Evolutionary conservation across 2,113 vertebrate genomes (phyloP), one percentile per base, ranked within the genome.

Genomic region (Girardinichthys multiradiatus): DNA sequence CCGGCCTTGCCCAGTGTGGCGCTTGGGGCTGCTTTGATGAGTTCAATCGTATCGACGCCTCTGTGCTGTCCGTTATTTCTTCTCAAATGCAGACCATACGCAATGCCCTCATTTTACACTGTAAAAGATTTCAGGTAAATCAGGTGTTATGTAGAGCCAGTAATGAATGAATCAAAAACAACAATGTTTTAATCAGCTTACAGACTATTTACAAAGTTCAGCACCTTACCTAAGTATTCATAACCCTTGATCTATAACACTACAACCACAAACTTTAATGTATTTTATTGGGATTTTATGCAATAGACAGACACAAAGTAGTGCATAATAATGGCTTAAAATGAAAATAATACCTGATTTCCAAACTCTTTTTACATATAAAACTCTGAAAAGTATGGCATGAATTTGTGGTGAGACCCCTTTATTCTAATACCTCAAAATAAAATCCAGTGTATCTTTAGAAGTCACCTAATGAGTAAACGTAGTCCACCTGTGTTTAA

Each of bases 21-120:
- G 97, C 97, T 0, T 99, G 98, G 98, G 98, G 98, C 57, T 99
- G 98, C 88, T 99, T 99, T 57, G 98, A 99, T 67, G 97, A 99
- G 86, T 99, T 99, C 77, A 99, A 99, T 83, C 96, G 97, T 1
- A 99, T 99, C 0, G 97, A 98, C 0, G 97, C 98, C 37, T 97
- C 98, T 0, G 97, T 99, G 81, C 94, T 99, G n/a, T 99, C 98
- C 1, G 97, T 99, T 62, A 97, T 99, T 90, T 98, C 98, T 0
- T 97, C 97, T 14, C 98, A 99, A 93, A 99, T 99, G 79, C 98
- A 99, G 86, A 97, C 95, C 0, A 98, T 99, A 77, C 95, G 96
- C 28, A 97, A 95, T 0, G 98, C 98, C 65, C 95, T 99, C 73
- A 97, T 97, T 64, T 93, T 96, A 71, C 92, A 95, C 9, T 82